A percentile compares a stretch with the other conserved stretches of the same genome.
These are phyloP conservation scores for Tapirus indicus DNA, from an alignment of 2,797 vertebrate genomes.

Conservation along the genomic window DNA sequence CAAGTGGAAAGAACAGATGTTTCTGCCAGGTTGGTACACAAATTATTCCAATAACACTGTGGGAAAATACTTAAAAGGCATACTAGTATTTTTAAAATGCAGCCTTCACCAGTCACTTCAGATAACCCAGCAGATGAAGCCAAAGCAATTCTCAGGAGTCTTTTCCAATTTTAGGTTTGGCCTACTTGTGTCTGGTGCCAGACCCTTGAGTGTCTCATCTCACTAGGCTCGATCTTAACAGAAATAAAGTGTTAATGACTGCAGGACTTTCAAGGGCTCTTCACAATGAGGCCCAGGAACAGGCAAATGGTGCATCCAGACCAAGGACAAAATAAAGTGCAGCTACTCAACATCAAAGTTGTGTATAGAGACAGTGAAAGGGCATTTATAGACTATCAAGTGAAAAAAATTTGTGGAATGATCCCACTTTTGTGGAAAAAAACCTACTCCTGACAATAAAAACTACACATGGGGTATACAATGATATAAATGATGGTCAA, in stretches of 20 bases:
- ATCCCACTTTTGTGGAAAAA: background rate
- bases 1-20: background rate
- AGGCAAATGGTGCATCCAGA: background rate
- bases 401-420: background rate
- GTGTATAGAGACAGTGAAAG: background rate
- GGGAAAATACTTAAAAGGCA: slow-evolving; percentile 1
- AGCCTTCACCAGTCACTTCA: background rate
- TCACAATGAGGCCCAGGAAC: background rate
- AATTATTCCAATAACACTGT: background rate
- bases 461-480: background rate
- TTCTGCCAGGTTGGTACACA: background rate
- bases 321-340: background rate
- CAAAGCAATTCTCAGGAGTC: background rate
- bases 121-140: background rate
- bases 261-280: background rate
- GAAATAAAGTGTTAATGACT: background rate
- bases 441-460: background rate
- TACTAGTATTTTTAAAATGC: background rate
- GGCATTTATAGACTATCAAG: background rate
- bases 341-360: background rate
- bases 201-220: background rate
- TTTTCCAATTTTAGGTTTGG: background rate
- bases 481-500: background rate
- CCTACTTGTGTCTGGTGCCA: background rate
- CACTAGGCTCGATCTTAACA: background rate